Evolutionary conservation across 1,140 invertebrate species (phyloP).

Genomic region (Solenopsis invicta): DNA sequence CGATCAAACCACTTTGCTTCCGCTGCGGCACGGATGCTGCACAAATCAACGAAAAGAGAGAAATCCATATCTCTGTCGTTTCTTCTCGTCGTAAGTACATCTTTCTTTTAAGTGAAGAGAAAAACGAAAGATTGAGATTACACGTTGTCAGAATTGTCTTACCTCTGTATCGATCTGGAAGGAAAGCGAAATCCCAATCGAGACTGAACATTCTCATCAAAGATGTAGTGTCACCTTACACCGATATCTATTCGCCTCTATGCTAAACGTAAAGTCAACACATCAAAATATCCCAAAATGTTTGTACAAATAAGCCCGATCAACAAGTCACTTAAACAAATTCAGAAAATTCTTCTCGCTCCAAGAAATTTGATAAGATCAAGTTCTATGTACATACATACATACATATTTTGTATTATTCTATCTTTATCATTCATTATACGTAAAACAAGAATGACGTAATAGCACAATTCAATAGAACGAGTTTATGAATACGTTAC

Average conservation of each 20-base stretch:
- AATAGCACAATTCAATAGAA: too few relatives aligned
- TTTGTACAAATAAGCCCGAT: neutral
- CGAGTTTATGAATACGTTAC: too few relatives aligned
- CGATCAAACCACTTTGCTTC: constrained; percentile 57
- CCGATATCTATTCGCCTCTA: neutral
- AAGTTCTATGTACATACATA: too few relatives aligned
- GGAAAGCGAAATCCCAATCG: constrained; percentile 63
- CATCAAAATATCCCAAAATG: neutral
- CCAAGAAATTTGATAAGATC: neutral
- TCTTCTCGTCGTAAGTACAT: too few relatives aligned
- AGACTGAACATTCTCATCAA: constrained; percentile 59
- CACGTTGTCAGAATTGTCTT: constrained; percentile 15
- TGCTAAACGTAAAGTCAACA: neutral
- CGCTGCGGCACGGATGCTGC: constrained; percentile 19
- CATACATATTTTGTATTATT: too few relatives aligned
- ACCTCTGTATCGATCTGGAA: constrained; percentile 42
- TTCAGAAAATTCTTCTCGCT: neutral
- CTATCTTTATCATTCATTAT: too few relatives aligned
- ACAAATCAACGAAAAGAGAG: constrained; percentile 56
- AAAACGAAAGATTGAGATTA: neutral
- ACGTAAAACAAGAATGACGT: too few relatives aligned
- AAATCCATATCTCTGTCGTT: constrained; percentile 31
- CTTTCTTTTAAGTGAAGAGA: neutral
- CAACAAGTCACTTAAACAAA: neutral
- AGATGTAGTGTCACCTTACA: neutral